phyloP scores from a whole-genome alignment of 2,888 invertebrate species.

The Pheosia gnoma region DNA sequence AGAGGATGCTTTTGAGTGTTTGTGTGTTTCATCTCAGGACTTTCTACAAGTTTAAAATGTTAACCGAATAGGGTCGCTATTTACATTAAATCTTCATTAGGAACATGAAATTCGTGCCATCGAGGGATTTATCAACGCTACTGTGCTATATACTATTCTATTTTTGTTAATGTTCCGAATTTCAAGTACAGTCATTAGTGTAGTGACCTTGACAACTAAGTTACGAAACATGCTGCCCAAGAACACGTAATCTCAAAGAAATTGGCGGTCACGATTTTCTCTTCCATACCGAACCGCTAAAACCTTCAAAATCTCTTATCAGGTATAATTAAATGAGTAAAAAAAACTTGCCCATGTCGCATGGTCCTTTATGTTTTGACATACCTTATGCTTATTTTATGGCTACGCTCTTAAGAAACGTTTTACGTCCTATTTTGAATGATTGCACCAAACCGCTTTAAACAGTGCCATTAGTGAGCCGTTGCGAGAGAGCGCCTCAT shows the following conservation, averaged over 20 bases:
- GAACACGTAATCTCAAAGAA: conserved; percentile 66
- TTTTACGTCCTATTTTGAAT: conserved; percentile 26
- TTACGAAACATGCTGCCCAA: conserved; percentile 67
- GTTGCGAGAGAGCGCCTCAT: conserved; percentile 48
- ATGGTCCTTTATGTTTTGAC: conserved; percentile 13
- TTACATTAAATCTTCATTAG: conserved; percentile 8
- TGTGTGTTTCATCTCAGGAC: conserved; percentile 43
- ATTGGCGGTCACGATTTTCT: conserved; percentile 71
- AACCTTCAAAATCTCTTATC: conserved; percentile 39
- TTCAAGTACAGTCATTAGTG: conserved; percentile 72
- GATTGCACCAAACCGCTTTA: conserved; percentile 38
- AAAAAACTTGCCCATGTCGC: conserved; percentile 7
- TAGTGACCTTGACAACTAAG: conserved; percentile 72
- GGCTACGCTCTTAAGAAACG: conserved; percentile 21
- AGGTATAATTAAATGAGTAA: conserved; percentile 28
- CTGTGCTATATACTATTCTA: conserved; percentile 27
- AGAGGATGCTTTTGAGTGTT: conserved; percentile 58
- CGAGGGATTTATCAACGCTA: conserved; percentile 34
- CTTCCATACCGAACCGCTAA: conserved; percentile 41
- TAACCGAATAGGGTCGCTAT: conserved; percentile 18
- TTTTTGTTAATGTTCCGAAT: conserved; percentile 51
- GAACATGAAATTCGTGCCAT: conserved; percentile 17
- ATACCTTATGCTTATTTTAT: conserved; percentile 11
- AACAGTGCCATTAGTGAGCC: conserved; percentile 33
- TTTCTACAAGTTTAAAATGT: conserved; percentile 17